Percentiles rank a stretch among this genome's conserved stretches.
Evolutionary conservation across 2,113 vertebrate genomes (phyloP).

Genomic region (Oreochromis spilurus): DNA sequence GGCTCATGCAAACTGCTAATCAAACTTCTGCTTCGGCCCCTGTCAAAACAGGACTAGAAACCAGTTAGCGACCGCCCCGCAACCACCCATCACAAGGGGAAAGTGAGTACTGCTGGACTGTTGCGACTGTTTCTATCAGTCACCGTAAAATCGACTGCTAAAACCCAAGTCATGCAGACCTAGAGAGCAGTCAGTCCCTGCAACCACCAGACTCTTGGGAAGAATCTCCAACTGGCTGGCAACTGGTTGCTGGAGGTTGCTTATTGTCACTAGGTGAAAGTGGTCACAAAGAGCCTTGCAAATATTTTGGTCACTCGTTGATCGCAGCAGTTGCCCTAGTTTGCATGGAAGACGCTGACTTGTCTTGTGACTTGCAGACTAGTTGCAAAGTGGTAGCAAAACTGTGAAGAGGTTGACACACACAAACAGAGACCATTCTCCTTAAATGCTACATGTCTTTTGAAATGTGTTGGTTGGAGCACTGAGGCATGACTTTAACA

Average conservation of each 20-base stretch:
- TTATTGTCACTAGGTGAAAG: background rate
- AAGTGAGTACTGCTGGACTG: background rate
- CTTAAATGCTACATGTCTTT: background rate
- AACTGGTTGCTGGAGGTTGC: background rate
- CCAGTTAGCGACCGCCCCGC: background rate
- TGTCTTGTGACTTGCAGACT: background rate
- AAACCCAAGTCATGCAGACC: background rate
- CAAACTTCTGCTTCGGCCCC: background rate
- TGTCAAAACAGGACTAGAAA: background rate
- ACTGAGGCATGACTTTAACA: background rate
- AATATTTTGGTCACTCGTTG: background rate
- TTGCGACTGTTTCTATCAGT: background rate
- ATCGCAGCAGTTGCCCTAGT: background rate
- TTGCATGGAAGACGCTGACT: background rate
- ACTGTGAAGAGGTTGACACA: background rate
- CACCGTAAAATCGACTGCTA: background rate
- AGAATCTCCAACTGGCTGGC: background rate
- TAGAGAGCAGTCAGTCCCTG: background rate
- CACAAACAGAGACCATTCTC: background rate
- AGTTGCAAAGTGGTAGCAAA: background rate
- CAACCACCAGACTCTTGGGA: background rate
- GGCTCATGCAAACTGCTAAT: background rate
- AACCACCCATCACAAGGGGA: background rate
- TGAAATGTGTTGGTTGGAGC: background rate
- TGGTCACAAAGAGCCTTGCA: background rate